phyloP scores from a whole-genome alignment of 1,140 invertebrate genomes.

The Matsumurasca onukii region DNA sequence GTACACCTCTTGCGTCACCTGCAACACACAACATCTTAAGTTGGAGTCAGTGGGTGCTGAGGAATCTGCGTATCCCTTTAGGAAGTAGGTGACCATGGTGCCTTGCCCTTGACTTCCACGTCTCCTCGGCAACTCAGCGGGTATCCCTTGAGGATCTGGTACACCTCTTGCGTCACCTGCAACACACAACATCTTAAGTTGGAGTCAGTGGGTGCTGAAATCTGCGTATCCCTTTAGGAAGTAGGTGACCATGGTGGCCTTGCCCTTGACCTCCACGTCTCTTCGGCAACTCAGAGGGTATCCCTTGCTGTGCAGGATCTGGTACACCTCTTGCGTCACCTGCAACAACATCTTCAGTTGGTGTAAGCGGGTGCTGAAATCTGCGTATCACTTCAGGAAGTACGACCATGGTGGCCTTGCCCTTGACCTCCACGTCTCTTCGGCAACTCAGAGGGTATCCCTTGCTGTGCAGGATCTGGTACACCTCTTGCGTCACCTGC shows the following conservation, averaged over 20 bases:
- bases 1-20: no score
- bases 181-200: slow-evolving; percentile 32
- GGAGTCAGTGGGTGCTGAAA: not conserved
- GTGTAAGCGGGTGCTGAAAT: no score
- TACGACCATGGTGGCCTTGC: no score
- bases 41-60: not conserved
- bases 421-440: no score
- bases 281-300: slow-evolving; percentile 51
- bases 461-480: no score
- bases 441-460: no score
- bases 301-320: not conserved
- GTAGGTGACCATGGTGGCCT: slow-evolving; percentile 92
- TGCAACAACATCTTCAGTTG: no score
- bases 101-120: slow-evolving; percentile 93
- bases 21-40: no score
- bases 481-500: no score
- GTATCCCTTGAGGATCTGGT: slow-evolving; percentile 79
- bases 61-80: slow-evolving; percentile 55
- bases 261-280: no score
- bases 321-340: no score
- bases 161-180: slow-evolving; percentile 85
- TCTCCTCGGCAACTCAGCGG: slow-evolving; percentile 75
- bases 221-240: slow-evolving; percentile 64
- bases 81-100: slow-evolving; percentile 91
- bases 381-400: no score